Base-by-base conservation (phyloP, 2,113 vertebrate species). In the Pelodiscus sinensis region DNA sequence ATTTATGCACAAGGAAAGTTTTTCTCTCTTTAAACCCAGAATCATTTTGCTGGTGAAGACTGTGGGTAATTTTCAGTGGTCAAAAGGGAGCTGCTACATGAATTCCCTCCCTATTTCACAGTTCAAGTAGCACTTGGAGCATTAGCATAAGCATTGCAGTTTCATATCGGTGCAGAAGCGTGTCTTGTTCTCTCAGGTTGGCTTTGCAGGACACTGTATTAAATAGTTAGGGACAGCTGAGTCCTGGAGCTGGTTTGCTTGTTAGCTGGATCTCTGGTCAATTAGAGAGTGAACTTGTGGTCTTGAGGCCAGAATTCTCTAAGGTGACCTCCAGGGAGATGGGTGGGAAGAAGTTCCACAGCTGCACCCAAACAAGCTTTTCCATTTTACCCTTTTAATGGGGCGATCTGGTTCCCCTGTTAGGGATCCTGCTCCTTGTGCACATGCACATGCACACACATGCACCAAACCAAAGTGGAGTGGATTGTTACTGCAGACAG, bases 361-460 rank as follows among this genome's bases (percentile, higher is more conserved):
- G 58, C 58, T 60, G 25, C 11, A 27, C 58, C 58, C 58, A 10
- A 35, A 54, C 82, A 60, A 21, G 62, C 19, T 68, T n/a, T 80
- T n/a, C 79, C 31, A n/a, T 82, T 79, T 73, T 89, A 16, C 55
- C 31, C 68, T 5, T 62, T 8, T 60, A 60, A 0, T 5, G 6
- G 35, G 1, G 12, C 44, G 83, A 21, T 29, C 4, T 12, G 75
- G 62, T 65, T 51, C 79, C 82, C 87, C 71, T 60, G 51, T 62
- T 56, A 38, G 71, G 62, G 25, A 1, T 3, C 31, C 52, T 31
- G 62, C 38, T 1, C 16, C 27, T 51, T 0, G 0, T 24, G 35
- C 24, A 13, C 0, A 0, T 44, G 35, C 24, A 13, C 0, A 0
- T 44, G 29, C 6, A 8, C 38, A 3, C 13, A 60, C 21, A 0